These are phyloP conservation scores for Azemiops feae DNA, from an alignment of 2,113 vertebrate genomes.

Conservation along the genomic window DNA sequence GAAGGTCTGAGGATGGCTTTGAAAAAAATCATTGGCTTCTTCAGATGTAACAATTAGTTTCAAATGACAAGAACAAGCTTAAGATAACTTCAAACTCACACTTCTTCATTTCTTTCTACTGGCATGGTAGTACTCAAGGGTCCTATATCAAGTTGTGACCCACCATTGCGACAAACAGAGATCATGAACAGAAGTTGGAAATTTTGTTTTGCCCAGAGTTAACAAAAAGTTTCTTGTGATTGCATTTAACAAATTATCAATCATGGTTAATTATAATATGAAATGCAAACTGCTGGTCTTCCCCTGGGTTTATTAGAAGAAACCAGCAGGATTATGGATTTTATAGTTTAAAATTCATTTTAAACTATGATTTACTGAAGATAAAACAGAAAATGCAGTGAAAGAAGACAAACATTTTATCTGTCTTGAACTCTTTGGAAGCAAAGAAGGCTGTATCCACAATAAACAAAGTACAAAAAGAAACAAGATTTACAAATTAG, in stretches of 20 bases:
- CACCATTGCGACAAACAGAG: background rate
- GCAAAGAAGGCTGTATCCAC: background rate
- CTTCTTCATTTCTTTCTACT: background rate
- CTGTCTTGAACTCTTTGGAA: background rate
- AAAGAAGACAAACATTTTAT: background rate
- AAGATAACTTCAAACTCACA: background rate
- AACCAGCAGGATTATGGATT: background rate
- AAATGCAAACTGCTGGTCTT: background rate
- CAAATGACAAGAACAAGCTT: background rate
- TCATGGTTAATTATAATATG: background rate
- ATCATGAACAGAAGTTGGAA: background rate
- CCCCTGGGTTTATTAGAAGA: background rate
- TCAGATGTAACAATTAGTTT: background rate
- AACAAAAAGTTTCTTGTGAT: background rate
- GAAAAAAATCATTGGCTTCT: background rate
- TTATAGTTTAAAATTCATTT: background rate
- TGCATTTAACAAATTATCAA: background rate
- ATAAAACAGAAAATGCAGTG: background rate
- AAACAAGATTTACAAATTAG: background rate
- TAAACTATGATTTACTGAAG: background rate
- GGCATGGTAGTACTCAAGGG: background rate
- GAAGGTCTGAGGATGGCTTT: background rate
- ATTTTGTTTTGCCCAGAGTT: background rate
- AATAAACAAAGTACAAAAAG: background rate
- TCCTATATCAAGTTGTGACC: background rate